These are phyloP conservation scores for Chondrosia reniformis DNA, from an alignment of 37 sponge, comb jelly and placozoan genomes.

Conservation along the genomic window DNA sequence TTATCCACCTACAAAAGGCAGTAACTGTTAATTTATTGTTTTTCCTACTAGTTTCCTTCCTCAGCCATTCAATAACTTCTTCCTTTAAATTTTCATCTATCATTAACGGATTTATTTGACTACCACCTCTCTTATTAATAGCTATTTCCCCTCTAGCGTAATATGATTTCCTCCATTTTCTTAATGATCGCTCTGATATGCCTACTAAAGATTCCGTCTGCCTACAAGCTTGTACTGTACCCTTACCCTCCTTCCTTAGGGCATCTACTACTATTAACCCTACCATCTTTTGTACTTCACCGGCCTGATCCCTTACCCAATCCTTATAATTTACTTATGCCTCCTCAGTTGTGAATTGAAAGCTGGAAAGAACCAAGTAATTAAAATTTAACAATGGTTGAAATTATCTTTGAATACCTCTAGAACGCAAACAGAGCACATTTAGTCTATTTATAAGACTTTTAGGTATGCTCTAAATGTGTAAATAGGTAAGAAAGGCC, in stretches of 20 bases:
- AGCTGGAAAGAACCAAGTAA: too few relatives aligned
- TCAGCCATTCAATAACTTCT: background rate
- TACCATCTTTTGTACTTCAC: background rate
- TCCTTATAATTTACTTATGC: background rate
- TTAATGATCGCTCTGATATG: background rate
- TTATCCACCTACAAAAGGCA: background rate
- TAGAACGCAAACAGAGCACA: too few relatives aligned
- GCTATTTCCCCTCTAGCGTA: background rate
- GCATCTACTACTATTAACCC: background rate
- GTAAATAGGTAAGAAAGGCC: too few relatives aligned
- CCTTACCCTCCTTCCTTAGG: background rate
- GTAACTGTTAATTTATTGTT: background rate
- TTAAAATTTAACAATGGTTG: too few relatives aligned
- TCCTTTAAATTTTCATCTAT: too few relatives aligned
- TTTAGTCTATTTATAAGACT: too few relatives aligned
- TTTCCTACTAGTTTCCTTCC: background rate
- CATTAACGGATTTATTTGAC: too few relatives aligned
- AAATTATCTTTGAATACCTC: too few relatives aligned
- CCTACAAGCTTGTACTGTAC: background rate
- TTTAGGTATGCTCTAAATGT: too few relatives aligned
- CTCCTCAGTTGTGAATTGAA: background rate
- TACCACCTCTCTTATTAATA: background rate
- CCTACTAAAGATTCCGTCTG: background rate
- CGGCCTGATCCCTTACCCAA: background rate
- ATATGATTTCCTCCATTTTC: background rate